Percentiles rank a stretch among this genome's conserved stretches.
Evolutionary conservation across 2,888 invertebrate genomes (phyloP).

Genomic region (Phania funesta): DNA sequence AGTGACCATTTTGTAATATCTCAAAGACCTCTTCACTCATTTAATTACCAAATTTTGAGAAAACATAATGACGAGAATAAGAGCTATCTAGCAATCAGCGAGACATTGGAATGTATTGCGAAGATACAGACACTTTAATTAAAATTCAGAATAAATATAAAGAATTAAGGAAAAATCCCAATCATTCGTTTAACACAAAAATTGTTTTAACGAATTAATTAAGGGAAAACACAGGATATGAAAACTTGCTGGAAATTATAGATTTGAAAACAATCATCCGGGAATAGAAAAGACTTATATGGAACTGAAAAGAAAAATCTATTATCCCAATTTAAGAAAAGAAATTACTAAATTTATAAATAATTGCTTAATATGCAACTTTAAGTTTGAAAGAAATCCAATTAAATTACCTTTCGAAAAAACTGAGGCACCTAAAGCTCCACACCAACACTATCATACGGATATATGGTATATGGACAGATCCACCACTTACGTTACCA

Average conservation of each 20-base stretch:
- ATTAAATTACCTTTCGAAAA: conserved; percentile 1
- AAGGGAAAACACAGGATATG: neutral
- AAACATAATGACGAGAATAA: too few species aligned
- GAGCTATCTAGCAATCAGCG: neutral
- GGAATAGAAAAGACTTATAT: neutral
- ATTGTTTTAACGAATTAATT: neutral
- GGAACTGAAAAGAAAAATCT: too few species aligned
- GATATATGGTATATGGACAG: neutral
- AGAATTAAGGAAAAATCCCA: neutral
- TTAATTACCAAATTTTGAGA: neutral
- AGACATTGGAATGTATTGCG: neutral
- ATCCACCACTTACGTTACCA: neutral
- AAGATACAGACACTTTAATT: neutral
- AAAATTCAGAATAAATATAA: too few species aligned
- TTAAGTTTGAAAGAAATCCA: neutral
- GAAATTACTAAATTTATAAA: neutral
- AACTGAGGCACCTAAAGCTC: neutral
- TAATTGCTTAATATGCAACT: neutral
- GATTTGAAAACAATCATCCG: neutral
- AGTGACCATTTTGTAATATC: neutral
- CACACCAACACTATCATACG: neutral
- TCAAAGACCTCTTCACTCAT: neutral
- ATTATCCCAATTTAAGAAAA: too few species aligned
- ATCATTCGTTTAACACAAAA: neutral
- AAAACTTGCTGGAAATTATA: neutral